Percentiles rank a stretch among this genome's conserved stretches.
These are phyloP conservation scores for Petaurus breviceps DNA, from an alignment of 2,113 vertebrate genomes.

Conservation along the genomic window DNA sequence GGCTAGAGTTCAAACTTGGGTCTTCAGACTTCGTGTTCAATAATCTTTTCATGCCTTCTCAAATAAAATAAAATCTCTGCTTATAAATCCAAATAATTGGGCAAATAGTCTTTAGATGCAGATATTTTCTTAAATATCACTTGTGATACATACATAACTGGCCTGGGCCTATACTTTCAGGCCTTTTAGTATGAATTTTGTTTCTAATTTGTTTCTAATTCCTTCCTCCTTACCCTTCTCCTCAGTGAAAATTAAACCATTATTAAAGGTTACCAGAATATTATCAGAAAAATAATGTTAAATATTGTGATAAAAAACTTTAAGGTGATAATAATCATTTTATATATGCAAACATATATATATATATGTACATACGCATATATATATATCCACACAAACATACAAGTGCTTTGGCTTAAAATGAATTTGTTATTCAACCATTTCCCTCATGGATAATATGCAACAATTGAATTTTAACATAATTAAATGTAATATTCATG, in stretches of 20 bases:
- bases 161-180: background rate
- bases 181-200: background rate
- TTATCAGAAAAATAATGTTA: background rate
- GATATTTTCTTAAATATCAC: background rate
- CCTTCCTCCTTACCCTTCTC: background rate
- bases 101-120: background rate
- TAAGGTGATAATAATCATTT: background rate
- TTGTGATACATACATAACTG: background rate
- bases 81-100: background rate
- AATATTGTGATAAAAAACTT: background rate
- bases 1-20: background rate
- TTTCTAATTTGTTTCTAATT: background rate
- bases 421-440: background rate
- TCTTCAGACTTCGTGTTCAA: background rate
- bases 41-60: background rate
- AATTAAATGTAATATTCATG: conserved; percentile 66
- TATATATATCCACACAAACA: background rate
- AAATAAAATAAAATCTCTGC: background rate
- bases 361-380: background rate
- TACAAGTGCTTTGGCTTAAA: background rate
- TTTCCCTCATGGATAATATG: background rate
- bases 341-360: background rate
- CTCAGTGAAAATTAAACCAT: background rate
- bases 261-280: background rate
- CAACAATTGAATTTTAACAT: conserved; percentile 33